These are phyloP conservation scores for Apis laboriosa DNA, from an alignment of 1,140 invertebrate genomes.

Conservation along the genomic window DNA sequence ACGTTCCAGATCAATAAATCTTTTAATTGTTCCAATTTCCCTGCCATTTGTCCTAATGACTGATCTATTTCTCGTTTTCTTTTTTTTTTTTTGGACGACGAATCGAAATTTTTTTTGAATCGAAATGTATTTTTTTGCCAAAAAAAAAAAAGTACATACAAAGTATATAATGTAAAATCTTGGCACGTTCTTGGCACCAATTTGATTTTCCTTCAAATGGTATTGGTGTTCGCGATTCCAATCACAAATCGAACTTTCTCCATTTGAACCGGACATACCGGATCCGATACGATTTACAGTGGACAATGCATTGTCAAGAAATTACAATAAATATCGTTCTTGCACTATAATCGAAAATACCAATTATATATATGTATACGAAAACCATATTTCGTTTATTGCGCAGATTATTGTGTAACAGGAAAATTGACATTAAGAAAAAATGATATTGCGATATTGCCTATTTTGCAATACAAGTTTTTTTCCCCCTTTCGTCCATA, in stretches of 20 bases:
- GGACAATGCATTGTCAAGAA: neutral
- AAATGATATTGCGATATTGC: constrained; percentile 12
- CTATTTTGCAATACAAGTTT: no score
- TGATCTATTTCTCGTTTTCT: no score
- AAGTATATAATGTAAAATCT: neutral
- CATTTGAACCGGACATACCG: constrained; percentile 2
- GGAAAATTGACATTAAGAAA: neutral
- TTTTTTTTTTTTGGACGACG: no score
- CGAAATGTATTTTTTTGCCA: no score
- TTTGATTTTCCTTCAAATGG: neutral
- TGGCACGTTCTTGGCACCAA: neutral
- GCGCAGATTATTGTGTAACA: constrained; percentile 10
- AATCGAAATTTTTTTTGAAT: no score
- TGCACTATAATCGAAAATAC: neutral
- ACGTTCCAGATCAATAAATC: no score
- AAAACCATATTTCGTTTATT: neutral
- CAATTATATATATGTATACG: neutral
- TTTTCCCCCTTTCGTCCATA: no score
- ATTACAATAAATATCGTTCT: neutral
- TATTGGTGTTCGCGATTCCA: no score
- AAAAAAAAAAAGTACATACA: no score
- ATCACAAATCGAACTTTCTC: constrained; percentile 16
- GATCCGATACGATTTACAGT: neutral
- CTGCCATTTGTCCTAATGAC: no score
- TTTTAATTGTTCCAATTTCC: no score